Conservation (phyloP, 2,888 invertebrate genomes). For the Petrolisthes cinctipes region DNA sequence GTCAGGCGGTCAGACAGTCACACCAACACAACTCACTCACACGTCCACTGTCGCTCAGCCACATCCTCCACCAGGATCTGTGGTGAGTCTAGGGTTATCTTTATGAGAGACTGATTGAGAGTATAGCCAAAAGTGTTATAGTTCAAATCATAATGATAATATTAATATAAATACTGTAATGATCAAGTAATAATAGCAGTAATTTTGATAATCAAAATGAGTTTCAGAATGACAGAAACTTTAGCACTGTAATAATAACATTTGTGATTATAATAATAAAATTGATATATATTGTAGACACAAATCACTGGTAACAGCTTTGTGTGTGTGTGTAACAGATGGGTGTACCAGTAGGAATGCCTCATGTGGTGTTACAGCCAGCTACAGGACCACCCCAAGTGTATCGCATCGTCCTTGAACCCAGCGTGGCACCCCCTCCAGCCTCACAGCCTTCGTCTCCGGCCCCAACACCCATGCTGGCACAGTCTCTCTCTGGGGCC, state of each 20-base stretch:
- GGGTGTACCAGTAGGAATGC: conserved; percentile 61
- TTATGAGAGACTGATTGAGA: no score
- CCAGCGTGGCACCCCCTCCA: conserved; percentile 32
- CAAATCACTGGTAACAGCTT: no score
- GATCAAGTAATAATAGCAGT: no score
- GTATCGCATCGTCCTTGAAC: conserved; percentile 61
- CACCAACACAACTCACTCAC: not conserved
- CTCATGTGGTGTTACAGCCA: conserved; percentile 59
- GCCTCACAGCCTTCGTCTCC: conserved; percentile 7
- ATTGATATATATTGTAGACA: no score
- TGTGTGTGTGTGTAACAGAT: conserved; percentile 41
- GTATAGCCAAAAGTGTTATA: no score
- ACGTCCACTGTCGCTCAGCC: conserved; percentile 19
- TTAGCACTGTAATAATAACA: no score
- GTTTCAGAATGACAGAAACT: no score
- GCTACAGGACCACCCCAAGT: conserved; percentile 59
- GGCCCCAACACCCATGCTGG: conserved; percentile 41
- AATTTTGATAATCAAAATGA: no score
- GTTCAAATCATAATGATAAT: no score
- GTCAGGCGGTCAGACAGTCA: not conserved
- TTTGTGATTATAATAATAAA: no score
- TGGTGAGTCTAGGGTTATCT: conserved; percentile 19
- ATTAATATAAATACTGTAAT: no score
- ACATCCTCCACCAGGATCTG: conserved; percentile 36
- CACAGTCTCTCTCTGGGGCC: conserved; percentile 44